Percentiles rank a stretch among this genome's conserved stretches.
phyloP scores from a whole-genome alignment of 2,797 vertebrate species.

The Petrocephalus schoutedeni region DNA sequence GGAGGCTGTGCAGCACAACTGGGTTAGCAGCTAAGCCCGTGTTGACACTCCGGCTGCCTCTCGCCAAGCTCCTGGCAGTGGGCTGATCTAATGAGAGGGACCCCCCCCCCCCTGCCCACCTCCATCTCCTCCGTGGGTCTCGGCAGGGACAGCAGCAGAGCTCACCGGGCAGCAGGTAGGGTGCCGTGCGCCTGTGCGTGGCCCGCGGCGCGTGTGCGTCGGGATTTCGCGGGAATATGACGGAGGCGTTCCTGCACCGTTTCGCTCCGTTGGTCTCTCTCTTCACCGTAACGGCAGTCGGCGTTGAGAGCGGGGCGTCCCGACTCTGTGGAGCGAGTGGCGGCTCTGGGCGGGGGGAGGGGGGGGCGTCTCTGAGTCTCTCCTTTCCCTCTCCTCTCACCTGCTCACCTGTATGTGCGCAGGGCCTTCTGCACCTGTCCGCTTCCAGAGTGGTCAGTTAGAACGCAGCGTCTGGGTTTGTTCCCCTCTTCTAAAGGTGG shows the following conservation, averaged over 20 bases:
- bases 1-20: not conserved
- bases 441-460: not conserved
- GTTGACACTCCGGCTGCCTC: not conserved
- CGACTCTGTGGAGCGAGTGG: not conserved
- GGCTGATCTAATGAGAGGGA: not conserved
- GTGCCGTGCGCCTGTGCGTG: not conserved
- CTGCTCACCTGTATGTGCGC: not conserved
- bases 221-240: not conserved
- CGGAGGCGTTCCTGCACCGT: not conserved
- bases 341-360: not conserved
- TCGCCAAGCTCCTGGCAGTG: not conserved
- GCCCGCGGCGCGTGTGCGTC: not conserved
- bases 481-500: not conserved
- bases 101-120: not conserved
- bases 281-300: not conserved
- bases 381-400: not conserved
- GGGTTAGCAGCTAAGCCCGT: not conserved
- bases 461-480: not conserved
- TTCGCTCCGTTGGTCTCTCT: not conserved
- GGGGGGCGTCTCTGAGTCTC: not conserved
- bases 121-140: not conserved
- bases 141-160: not conserved
- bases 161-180: slow-evolving; percentile 1
- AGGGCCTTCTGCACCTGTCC: not conserved
- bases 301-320: not conserved